Evolutionary conservation across 2,113 vertebrate species (phyloP).

Genomic region (Microcebus griseorufus): DNA sequence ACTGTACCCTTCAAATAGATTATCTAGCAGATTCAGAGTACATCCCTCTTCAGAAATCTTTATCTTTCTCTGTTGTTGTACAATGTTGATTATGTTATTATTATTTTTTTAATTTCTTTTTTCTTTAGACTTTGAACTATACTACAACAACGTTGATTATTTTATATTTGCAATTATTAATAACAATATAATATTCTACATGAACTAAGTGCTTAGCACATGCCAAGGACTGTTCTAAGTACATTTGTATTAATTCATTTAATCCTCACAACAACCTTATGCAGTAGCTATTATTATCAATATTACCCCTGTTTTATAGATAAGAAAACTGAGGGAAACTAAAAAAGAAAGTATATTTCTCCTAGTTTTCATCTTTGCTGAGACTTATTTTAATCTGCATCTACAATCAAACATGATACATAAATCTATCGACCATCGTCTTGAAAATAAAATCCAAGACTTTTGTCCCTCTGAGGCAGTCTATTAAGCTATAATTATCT

Average conservation of each 20-base stretch:
- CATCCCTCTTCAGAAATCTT: not conserved
- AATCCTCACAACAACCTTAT: not conserved
- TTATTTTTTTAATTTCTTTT: too few species aligned
- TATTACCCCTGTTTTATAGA: not conserved
- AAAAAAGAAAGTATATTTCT: not conserved
- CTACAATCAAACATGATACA: not conserved
- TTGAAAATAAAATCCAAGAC: constrained; percentile 32
- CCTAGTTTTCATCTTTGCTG: not conserved
- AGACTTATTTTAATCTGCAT: constrained; percentile 23
- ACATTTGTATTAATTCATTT: not conserved
- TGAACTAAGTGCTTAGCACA: not conserved
- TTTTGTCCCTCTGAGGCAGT: not conserved
- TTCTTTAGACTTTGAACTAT: too few species aligned
- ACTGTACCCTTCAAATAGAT: not conserved
- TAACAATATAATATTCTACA: not conserved
- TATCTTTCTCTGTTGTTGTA: not conserved
- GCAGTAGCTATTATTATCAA: not conserved
- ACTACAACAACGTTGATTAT: not conserved
- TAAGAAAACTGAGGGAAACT: not conserved
- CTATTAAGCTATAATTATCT: constrained; percentile 31
- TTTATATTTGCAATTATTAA: not conserved
- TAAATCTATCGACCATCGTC: not conserved
- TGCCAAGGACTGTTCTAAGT: not conserved
- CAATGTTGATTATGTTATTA: not conserved
- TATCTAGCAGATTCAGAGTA: not conserved